A percentile compares a stretch with the other conserved stretches of the same genome.
These are phyloP conservation scores for Tichodroma muraria DNA, from an alignment of 2,113 vertebrate genomes.

Conservation along the genomic window DNA sequence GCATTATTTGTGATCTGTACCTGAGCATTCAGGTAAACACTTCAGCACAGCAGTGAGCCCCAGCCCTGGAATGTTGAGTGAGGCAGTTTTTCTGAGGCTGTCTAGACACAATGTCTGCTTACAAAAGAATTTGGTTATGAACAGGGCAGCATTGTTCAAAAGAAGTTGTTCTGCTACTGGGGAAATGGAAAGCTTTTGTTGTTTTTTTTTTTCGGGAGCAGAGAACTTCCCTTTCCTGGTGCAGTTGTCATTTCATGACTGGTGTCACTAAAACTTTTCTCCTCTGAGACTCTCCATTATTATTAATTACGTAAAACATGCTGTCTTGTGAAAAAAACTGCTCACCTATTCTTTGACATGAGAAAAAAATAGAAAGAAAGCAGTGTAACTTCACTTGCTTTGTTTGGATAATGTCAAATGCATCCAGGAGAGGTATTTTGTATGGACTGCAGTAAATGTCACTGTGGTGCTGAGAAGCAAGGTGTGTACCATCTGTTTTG, in stretches of 20 bases:
- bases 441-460: background rate
- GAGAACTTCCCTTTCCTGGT: background rate
- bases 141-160: background rate
- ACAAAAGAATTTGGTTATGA: background rate
- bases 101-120: conserved; percentile 11
- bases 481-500: background rate
- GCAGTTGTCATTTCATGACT: background rate
- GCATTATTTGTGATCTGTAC: background rate
- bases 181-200: background rate
- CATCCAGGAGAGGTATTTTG: background rate
- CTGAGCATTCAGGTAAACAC: background rate
- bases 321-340: background rate
- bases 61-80: background rate
- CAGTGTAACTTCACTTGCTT: background rate
- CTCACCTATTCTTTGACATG: background rate
- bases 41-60: background rate
- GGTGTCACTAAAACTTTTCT: background rate
- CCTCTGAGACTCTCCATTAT: background rate
- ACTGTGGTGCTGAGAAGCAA: background rate
- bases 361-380: background rate
- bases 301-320: background rate
- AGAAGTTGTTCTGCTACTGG: background rate
- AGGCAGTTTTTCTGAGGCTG: background rate
- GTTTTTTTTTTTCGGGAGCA: background rate
- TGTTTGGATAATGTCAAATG: background rate